Evolutionary conservation across 2,888 invertebrate species (phyloP).

Genomic region (Gymnocheta viridis): DNA sequence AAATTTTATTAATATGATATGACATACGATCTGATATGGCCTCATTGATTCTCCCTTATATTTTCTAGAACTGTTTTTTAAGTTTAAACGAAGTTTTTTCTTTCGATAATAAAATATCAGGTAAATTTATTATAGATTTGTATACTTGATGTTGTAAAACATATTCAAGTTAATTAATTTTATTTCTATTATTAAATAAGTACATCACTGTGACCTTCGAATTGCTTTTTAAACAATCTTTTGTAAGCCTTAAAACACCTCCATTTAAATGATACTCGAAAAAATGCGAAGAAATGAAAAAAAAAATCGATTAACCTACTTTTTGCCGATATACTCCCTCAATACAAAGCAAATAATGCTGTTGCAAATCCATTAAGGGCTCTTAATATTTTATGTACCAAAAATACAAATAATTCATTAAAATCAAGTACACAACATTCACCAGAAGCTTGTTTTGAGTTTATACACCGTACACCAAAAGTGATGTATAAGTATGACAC

Average conservation of each 20-base stretch:
- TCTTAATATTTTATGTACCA: slow-evolving; percentile 34
- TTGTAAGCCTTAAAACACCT: no score
- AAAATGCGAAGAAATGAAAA: not conserved
- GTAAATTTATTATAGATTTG: no score
- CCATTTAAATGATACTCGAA: not conserved
- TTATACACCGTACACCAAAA: not conserved
- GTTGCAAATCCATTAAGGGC: slow-evolving; percentile 27
- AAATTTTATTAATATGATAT: no score
- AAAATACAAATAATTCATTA: slow-evolving; percentile 32
- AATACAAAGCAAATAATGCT: not conserved
- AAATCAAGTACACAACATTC: slow-evolving; percentile 14
- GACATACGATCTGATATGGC: no score
- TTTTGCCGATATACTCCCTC: slow-evolving; percentile 1
- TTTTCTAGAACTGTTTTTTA: no score
- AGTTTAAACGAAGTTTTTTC: no score
- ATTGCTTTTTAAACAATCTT: not conserved
- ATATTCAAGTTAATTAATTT: not conserved
- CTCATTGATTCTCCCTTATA: no score
- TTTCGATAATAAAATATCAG: no score
- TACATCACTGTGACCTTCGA: slow-evolving; percentile 1
- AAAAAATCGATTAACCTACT: slow-evolving; percentile 49
- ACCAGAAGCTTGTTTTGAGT: not conserved
- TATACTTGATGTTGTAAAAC: no score
- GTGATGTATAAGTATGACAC: not conserved
- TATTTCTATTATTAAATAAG: not conserved